Evolutionary conservation across 2,888 invertebrate species (phyloP).

Genomic region (Platycheirus rosarum): DNA sequence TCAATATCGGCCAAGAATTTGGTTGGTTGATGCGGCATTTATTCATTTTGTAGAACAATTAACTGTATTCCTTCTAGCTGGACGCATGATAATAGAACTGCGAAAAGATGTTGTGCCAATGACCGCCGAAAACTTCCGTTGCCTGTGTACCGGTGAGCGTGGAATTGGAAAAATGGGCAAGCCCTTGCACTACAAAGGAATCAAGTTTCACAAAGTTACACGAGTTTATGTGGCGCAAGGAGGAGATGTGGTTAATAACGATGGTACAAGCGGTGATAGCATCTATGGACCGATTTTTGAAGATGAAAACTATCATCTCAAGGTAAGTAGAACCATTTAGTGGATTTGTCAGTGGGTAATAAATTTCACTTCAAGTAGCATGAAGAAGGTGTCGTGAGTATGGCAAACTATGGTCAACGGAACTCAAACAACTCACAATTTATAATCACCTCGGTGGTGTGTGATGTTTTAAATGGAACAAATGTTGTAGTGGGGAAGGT

Average conservation of each 20-base stretch:
- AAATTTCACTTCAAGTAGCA: conserved; percentile 82
- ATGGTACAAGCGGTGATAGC: conserved; percentile 96
- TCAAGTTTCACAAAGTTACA: conserved; percentile 91
- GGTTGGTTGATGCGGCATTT: conserved; percentile 82
- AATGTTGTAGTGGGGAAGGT: conserved; percentile 93
- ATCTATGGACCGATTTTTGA: conserved; percentile 95
- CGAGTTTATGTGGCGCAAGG: conserved; percentile 95
- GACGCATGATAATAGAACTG: conserved; percentile 93
- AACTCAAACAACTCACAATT: conserved; percentile 98
- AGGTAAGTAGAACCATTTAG: conserved; percentile 81
- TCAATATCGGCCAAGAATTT: conserved; percentile 87
- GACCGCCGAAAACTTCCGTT: conserved; percentile 95
- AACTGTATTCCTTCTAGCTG: conserved; percentile 84
- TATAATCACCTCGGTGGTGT: conserved; percentile 91
- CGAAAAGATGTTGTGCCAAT: conserved; percentile 92
- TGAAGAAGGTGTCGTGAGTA: conserved; percentile 87
- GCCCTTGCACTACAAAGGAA: conserved; percentile 92
- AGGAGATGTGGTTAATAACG: conserved; percentile 89
- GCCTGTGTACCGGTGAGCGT: conserved; percentile 95
- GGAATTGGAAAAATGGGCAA: conserved; percentile 88
- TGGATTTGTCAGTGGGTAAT: not conserved
- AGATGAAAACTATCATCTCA: conserved; percentile 92
- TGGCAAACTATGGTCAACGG: conserved; percentile 90
- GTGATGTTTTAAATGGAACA: conserved; percentile 89
- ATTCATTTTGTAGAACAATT: not conserved